Percentiles rank a stretch among this genome's conserved stretches.
Conservation (phyloP, 2,888 invertebrate genomes). For the Dendrolimus houi region DNA sequence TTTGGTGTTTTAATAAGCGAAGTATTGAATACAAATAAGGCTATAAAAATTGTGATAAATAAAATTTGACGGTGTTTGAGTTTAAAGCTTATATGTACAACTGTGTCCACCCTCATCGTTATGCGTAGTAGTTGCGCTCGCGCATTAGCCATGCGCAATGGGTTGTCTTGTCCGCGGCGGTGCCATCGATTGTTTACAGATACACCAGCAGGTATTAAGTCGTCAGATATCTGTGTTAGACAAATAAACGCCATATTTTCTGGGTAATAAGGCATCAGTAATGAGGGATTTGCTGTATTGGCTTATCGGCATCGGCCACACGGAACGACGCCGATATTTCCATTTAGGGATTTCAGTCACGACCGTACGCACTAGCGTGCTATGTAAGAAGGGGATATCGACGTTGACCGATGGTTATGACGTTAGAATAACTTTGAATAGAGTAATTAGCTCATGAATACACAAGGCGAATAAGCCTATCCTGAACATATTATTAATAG, state of each 20-base stretch:
- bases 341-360: slow-evolving; percentile 70
- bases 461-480: slow-evolving; percentile 44
- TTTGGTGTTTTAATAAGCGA: slow-evolving; percentile 36
- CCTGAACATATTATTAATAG: slow-evolving; percentile 42
- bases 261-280: slow-evolving; percentile 26
- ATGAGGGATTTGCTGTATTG: slow-evolving; percentile 5
- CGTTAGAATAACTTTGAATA: slow-evolving; percentile 72
- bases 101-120: slow-evolving; percentile 49
- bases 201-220: slow-evolving; percentile 36
- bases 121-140: slow-evolving; percentile 48
- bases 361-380: slow-evolving; percentile 51
- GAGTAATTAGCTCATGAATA: slow-evolving; percentile 66
- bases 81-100: slow-evolving; percentile 35
- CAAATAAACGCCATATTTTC: slow-evolving; percentile 39
- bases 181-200: slow-evolving; percentile 64
- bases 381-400: slow-evolving; percentile 57
- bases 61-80: slow-evolving; percentile 45
- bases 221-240: slow-evolving; percentile 33
- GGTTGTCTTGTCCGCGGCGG: slow-evolving; percentile 39
- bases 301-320: slow-evolving; percentile 39
- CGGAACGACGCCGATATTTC: slow-evolving; percentile 47
- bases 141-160: slow-evolving; percentile 63
- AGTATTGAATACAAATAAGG: slow-evolving; percentile 59
- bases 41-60: slow-evolving; percentile 46
- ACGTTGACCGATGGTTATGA: slow-evolving; percentile 68